Conservation (phyloP, 30 jellyfish, hydroid and myxozoan species). For the Rhopilema esculentum region DNA sequence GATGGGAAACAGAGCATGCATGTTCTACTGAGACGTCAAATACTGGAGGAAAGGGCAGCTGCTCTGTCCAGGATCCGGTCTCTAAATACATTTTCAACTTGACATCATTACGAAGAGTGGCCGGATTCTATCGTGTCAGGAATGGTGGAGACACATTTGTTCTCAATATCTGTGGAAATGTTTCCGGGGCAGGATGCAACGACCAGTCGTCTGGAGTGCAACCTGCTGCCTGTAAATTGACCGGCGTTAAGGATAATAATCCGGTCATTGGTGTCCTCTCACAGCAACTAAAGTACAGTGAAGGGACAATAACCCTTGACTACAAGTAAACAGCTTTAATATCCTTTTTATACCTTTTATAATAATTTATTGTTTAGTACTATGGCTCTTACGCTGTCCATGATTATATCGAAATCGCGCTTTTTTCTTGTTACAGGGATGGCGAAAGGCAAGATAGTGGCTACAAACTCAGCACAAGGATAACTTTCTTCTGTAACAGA, state of each 20-base stretch:
- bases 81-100: constrained; percentile 61
- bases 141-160: constrained; percentile 26
- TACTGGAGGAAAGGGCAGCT: constrained; percentile 39
- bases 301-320: constrained; percentile 48
- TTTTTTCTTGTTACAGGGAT: constrained; percentile 30
- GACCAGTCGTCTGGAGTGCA: constrained; percentile 42
- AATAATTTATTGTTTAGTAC: background rate
- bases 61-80: constrained; percentile 71
- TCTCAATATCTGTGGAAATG: constrained; percentile 79
- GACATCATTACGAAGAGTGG: constrained; percentile 52
- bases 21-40: constrained; percentile 57
- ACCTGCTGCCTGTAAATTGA: constrained; percentile 63
- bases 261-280: constrained; percentile 59
- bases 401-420: background rate
- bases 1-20: constrained; percentile 78
- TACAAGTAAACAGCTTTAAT: constrained; percentile 56
- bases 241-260: constrained; percentile 28
- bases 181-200: constrained; percentile 69
- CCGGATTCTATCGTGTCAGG: constrained; percentile 53
- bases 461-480: constrained; percentile 45
- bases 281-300: constrained; percentile 43
- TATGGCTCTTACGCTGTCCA: too few relatives aligned
- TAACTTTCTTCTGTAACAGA: constrained; percentile 59
- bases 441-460: constrained; percentile 76
- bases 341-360: background rate